Evolutionary conservation across 30 jellyfish, hydroid and myxozoan species (phyloP), one percentile per base, ranked within the genome.

Genomic region (Pseudorhiza aurosa): DNA sequence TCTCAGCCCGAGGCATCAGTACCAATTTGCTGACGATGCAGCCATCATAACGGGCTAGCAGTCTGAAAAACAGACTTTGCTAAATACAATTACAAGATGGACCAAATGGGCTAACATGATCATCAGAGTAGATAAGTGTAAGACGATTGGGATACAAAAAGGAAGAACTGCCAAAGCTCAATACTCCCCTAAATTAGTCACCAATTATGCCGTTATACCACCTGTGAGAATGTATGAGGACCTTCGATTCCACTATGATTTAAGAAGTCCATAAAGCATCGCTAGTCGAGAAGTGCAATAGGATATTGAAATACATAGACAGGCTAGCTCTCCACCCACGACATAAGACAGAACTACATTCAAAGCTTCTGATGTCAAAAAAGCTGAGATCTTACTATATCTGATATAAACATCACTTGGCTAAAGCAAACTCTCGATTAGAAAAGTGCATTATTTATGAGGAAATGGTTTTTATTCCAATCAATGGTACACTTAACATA

Each of bases 251-350:
- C 18, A 51, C 25, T 22, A 29, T 59, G 73, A 17, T 8, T 27
- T 2, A 59, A 18, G 73, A 59, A 5, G 55, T 0, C 2, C 73
- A 57, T 59, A 59, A 59, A 59, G 15, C 73, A 59, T 0, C 62
- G 25, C 62, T 47, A 6, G n/a, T 47, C 62, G 62, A 47, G n/a
- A 47, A 47, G 25, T 39, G 50, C 9, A 55, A 55, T 9, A 55
- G 32, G 32, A 55, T 55, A 10, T 55, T 55, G 69, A 33, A n/a
- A 55, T 29, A 55, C 32, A 55, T 55, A 55, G n/a, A n/a, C n/a
- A n/a, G 69, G 69, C 32, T 7, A 22, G 4, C 73, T 25, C 73
- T 59, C 62, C 73, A 59, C 47, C 73, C 73, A 59, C 0, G 73
- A 59, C 46, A 4, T 59, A 0, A 22, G 29, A 59, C 4, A 27